phyloP scores from a whole-genome alignment of 2,888 invertebrate species.

The Mamestra brassicae region DNA sequence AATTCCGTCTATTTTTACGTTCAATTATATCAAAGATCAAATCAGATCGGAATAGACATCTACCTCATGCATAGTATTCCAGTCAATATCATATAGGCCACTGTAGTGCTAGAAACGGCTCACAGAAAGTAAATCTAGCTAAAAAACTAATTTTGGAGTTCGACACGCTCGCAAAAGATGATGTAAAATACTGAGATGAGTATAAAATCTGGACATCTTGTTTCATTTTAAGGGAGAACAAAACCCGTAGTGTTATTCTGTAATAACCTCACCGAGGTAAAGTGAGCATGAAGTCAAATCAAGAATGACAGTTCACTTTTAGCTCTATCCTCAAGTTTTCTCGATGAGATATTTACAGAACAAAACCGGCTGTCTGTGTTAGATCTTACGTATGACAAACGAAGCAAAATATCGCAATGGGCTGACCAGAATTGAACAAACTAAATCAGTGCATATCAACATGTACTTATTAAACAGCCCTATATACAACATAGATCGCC shows the following conservation, averaged over 20 bases:
- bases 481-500: no score
- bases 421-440: background rate
- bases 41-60: slow-evolving; percentile 44
- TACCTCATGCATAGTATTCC: slow-evolving; percentile 61
- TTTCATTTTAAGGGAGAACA: background rate
- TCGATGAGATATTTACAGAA: no score
- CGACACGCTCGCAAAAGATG: no score
- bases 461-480: background rate
- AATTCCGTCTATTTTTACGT: slow-evolving; percentile 51
- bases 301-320: no score
- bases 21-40: slow-evolving; percentile 52
- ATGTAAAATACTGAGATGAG: no score
- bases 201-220: background rate
- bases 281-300: no score
- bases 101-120: slow-evolving; percentile 17
- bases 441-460: background rate
- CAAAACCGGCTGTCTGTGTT: background rate
- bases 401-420: background rate
- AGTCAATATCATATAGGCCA: slow-evolving; percentile 9
- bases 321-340: no score
- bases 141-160: no score
- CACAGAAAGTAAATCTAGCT: background rate
- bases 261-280: no score
- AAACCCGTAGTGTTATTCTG: background rate
- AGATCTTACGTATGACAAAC: background rate